phyloP scores from a whole-genome alignment of 1,140 invertebrate species.

The Chelonus insularis region DNA sequence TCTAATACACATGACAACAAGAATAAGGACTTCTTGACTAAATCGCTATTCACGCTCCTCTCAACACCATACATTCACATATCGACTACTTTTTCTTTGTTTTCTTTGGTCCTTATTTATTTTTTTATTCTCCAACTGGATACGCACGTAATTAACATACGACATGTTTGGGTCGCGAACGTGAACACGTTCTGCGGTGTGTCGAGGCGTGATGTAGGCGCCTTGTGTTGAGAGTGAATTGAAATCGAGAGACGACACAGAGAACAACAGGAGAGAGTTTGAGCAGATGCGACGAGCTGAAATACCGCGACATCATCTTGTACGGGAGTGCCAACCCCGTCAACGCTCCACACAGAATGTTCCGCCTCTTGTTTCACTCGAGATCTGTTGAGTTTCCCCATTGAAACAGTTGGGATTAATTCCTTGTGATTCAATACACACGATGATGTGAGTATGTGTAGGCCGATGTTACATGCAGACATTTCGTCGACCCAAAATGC shows the following conservation, averaged over 20 bases:
- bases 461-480: neutral
- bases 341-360: constrained; percentile 27
- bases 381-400: constrained; percentile 2
- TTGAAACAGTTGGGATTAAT: constrained; percentile 15
- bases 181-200: constrained; percentile 27
- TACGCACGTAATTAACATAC: constrained; percentile 34
- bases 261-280: constrained; percentile 12
- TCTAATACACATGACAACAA: too few relatives aligned
- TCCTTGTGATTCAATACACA: constrained; percentile 17
- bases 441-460: neutral
- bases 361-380: constrained; percentile 11
- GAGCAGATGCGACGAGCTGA: constrained; percentile 25
- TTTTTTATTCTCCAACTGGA: constrained; percentile 21
- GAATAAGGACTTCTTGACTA: too few relatives aligned
- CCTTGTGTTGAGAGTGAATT: constrained; percentile 12
- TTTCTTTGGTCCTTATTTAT: neutral
- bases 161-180: constrained; percentile 27
- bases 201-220: constrained; percentile 21
- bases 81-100: neutral
- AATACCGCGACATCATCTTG: constrained; percentile 34
- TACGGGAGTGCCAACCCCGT: constrained; percentile 32
- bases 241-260: constrained; percentile 5
- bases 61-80: too few relatives aligned
- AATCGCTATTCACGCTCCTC: too few relatives aligned
- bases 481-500: neutral